phyloP scores from a whole-genome alignment of 2,888 invertebrate genomes.

The Eucriotettix oculatus region DNA sequence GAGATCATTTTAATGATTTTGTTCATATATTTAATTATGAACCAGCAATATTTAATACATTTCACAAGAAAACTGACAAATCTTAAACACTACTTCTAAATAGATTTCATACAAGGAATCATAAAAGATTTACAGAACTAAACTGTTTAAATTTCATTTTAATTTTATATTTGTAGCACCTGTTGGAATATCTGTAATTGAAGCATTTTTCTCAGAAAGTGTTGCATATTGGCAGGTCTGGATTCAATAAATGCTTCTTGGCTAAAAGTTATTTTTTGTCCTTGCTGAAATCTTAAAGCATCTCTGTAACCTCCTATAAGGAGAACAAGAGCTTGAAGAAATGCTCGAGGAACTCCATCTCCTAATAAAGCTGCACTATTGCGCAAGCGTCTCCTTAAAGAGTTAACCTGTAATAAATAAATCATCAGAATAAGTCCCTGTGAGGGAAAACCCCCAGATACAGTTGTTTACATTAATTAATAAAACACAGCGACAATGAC shows the following conservation, averaged over 20 bases:
- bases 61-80: neutral
- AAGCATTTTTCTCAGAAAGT: slow-evolving; percentile 78
- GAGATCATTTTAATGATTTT: no score
- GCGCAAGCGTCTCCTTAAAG: neutral
- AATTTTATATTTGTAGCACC: slow-evolving; percentile 28
- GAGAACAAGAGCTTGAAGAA: slow-evolving; percentile 78
- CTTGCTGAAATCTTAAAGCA: slow-evolving; percentile 60
- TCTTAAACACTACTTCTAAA: neutral
- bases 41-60: neutral
- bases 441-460: neutral
- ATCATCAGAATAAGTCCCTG: no score
- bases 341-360: slow-evolving; percentile 85
- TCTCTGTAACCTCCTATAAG: slow-evolving; percentile 90
- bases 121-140: neutral
- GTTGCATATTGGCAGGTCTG: slow-evolving; percentile 67
- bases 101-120: neutral
- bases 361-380: slow-evolving; percentile 50
- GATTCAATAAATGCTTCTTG: slow-evolving; percentile 76
- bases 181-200: slow-evolving; percentile 90
- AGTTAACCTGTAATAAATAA: neutral
- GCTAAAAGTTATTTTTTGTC: slow-evolving; percentile 67
- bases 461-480: neutral
- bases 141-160: neutral
- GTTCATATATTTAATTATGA: neutral
- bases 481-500: no score